Evolutionary conservation across 2,797 vertebrate species (phyloP), one percentile per base, ranked within the genome.

Genomic region (Hemitrygon akajei): DNA sequence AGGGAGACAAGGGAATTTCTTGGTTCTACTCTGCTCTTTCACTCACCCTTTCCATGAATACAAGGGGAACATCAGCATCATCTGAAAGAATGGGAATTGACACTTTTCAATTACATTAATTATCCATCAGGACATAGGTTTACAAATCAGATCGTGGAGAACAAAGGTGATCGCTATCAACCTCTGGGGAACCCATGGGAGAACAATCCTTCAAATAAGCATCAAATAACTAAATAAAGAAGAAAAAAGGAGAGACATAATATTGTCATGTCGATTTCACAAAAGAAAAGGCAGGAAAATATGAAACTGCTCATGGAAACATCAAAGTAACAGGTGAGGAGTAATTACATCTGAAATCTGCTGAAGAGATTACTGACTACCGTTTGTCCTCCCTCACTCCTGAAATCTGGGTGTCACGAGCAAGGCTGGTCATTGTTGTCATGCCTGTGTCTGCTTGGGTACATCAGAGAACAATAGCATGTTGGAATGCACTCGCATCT

Each of bases 1-100:
- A 2, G 89, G 66, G 0, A 27, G 69, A 47, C 9, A 27, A 73
- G 66, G 89, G 66, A 71, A 40, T 22, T 9, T 10, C 0, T 2
- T 34, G 25, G 22, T 47, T 30, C 34, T 73, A 34, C 91, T 40
- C 47, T 73, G 37, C 22, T 73, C 73, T 34, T 91, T 91, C 66
- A 47, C 22, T 91, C 66, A 37, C 66, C 69, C 89, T 73, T 0
- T 73, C 89, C 37, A 2, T 11, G 1, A 22, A 73, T 73, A 73
- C 16, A 12, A 25, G 12, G 89, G 37, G 0, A 91, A 91, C 37
- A 91, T 91, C 69, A 91, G 20, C 22, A 34, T 73, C 22, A 47
- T 2, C 4, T 73, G 69, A 89, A 40, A 0, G 0, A 14, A 3
- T 1, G 0, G 0, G 1, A 6, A 47, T 3, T 0, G 10, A 63